Base-by-base conservation (phyloP, 2,888 invertebrate genomes). In the Abscondita cerata region DNA sequence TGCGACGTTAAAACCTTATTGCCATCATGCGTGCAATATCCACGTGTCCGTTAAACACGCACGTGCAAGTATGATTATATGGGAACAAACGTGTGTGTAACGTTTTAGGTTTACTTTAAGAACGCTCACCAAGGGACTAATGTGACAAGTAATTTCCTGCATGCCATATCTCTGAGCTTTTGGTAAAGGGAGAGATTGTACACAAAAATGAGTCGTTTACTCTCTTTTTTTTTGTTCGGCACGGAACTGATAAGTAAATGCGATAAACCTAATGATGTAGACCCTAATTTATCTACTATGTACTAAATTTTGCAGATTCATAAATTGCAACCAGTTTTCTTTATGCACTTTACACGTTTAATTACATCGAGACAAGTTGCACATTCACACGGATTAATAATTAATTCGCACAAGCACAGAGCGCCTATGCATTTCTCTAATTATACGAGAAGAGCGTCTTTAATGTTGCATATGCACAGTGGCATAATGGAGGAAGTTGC, bases 81-180 rank as follows among this genome's bases (percentile, higher is more conserved):
- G 52, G 54, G 57, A 51, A 56, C 40, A 33, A 52, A 55, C 62
- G 59, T 65, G 51, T 63, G 65, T 54, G 56, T 53, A 47, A 44
- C 48, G 56, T 51, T 59, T 63, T 63, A 57, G 48, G 59, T 52
- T 59, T 50, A 59, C 46, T 64, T 55, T 59, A 48, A 40, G 47
- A 57, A 57, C 51, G 53, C 52, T 13, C 58, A 52, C 55, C 50
- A 31, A 54, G 59, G 62, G 59, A 55, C 63, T 67, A 65, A 67
- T 67, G 64, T 65, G 65, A 64, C 67, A 64, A 65, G 67, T 67
- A 67, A 67, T 67, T 67, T 67, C 63, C 65, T 67, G 61, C 61
- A 62, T 63, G 65, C 64, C 62, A 62, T 67, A 67, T 65, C 62
- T 62, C 46, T 34, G 16, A 48, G 52, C 64, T 61, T 61, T 46